A percentile compares a stretch with the other conserved stretches of the same genome.
phyloP scores from a whole-genome alignment of 2,797 vertebrate genomes.

The Myotis planiceps region DNA sequence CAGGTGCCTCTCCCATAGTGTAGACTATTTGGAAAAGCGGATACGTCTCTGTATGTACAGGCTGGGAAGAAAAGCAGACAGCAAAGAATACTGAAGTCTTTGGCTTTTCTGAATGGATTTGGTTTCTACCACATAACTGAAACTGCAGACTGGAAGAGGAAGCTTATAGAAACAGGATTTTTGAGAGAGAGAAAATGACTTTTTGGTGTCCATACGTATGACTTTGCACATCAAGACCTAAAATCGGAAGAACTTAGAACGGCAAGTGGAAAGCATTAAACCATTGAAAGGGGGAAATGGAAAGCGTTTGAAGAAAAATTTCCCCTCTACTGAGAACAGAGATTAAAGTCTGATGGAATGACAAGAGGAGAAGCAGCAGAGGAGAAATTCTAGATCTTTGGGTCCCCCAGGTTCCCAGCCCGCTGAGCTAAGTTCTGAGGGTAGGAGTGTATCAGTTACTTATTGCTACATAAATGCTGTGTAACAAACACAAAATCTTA shows the following conservation, averaged over 20 bases:
- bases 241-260: not conserved
- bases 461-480: not conserved
- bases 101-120: not conserved
- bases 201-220: not conserved
- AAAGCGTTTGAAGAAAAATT: not conserved
- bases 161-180: not conserved
- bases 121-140: not conserved
- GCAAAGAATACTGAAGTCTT: not conserved
- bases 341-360: not conserved
- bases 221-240: not conserved
- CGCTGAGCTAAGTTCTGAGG: not conserved
- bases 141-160: not conserved
- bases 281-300: not conserved
- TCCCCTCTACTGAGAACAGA: not conserved
- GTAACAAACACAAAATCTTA: not conserved
- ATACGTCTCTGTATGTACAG: rapidly evolving
- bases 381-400: not conserved
- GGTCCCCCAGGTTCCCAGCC: not conserved
- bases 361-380: not conserved
- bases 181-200: not conserved
- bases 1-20: not conserved
- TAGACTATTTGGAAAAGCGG: not conserved
- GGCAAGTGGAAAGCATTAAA: not conserved
- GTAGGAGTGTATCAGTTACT: not conserved
- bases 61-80: not conserved